Evolutionary conservation across 2,797 vertebrate genomes (phyloP), one percentile per base, ranked within the genome.

Genomic region (Echeneis naucrates): DNA sequence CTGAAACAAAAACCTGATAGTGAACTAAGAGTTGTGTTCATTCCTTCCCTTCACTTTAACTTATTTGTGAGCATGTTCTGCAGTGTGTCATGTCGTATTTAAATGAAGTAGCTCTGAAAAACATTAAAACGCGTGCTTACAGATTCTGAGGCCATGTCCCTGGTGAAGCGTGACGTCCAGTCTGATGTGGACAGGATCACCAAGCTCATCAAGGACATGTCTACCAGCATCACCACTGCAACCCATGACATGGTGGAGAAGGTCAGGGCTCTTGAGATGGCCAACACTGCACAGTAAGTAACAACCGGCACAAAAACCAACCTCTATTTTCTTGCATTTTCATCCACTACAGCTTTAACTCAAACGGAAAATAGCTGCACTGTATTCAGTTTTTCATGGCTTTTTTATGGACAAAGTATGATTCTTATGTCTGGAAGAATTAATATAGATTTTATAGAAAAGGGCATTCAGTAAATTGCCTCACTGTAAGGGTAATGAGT

Each of bases 211-310:
- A 81, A 64, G 11, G 88, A 91, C 3, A 80, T 93, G 30, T 71
- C 88, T 4, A 17, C 61, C 71, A 66, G 62, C 65, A 2, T 89
- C 75, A 71, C 59, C 61, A 19, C 13, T 2, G 61, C 73, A 2
- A 84, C 87, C 50, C 72, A 85, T 68, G 88, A 92, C 11, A 68
- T 89, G 72, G 75, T 93, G 68, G 88, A 93, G 57, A 88, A 80
- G 51, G 38, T 93, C 32, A 89, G 92, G 79, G 37, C 80, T 19
- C 62, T 88, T 0, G 87, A 92, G 63, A 62, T 92, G 82, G 72
- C 85, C 81, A 86, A 70, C 88, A 76, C 82, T 11, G 92, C 93
- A 33, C 89, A 89, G 93, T 94, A 73, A 92, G 91, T 90, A 7
- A 8, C 42, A n/a, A 17, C 33, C 60, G 27, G 6, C 45, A 27